Evolutionary conservation across 2,113 vertebrate genomes (phyloP).

Genomic region (Grantiella picta): DNA sequence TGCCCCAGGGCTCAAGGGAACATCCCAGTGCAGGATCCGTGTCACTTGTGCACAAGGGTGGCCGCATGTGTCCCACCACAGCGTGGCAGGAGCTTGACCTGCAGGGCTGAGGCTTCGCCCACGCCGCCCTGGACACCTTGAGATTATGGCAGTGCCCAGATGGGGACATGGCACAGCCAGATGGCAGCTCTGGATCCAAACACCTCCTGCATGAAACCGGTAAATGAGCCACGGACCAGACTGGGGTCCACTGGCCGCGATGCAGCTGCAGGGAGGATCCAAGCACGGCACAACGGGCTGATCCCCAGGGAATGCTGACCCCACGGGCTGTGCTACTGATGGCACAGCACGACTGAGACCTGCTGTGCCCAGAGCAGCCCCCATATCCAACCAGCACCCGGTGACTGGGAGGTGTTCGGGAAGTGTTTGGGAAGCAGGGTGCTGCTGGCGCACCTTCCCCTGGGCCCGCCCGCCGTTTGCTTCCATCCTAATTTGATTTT

Average conservation of each 20-base stretch:
- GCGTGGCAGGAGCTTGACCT: neutral
- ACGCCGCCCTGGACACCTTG: neutral
- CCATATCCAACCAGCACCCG: neutral
- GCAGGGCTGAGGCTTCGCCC: neutral
- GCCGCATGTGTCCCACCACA: accelerated
- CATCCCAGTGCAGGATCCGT: accelerated
- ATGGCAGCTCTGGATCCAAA: neutral
- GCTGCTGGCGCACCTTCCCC: neutral
- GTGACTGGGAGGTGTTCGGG: neutral
- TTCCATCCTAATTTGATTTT: slow-evolving; percentile 52
- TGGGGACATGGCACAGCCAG: neutral
- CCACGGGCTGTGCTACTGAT: accelerated
- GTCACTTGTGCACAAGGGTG: accelerated
- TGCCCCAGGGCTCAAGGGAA: accelerated
- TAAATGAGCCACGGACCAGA: accelerated
- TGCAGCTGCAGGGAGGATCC: neutral
- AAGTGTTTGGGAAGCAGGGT: neutral
- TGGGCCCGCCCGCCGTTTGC: neutral
- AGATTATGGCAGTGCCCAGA: neutral
- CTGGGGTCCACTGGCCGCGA: accelerated
- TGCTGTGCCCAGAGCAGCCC: accelerated
- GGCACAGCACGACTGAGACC: neutral
- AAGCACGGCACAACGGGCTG: accelerated
- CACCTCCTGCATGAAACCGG: neutral
- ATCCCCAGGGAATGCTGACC: neutral